Base-by-base conservation (phyloP, 2,888 invertebrate species). In the Acanthosepion esculentum region DNA sequence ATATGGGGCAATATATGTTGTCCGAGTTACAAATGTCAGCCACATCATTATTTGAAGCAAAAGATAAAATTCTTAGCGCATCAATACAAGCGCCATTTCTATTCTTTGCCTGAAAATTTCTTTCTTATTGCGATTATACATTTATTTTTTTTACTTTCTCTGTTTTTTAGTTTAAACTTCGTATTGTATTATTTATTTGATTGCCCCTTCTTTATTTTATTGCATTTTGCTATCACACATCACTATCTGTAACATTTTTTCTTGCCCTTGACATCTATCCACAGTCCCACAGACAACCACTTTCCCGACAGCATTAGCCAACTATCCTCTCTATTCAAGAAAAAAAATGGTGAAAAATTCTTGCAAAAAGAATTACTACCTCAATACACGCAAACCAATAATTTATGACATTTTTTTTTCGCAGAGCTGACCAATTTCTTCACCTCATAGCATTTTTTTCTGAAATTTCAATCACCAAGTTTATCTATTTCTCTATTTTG, bases 181-280 rank as follows among this genome's bases (percentile, higher is more conserved):
- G n/a, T 78, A 78, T 78, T 78, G 78, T 78, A n/a, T 78, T 78
- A n/a, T 78, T 78, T 78, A 78, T 78, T 78, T 78, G 78, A 78
- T 78, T 78, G 78, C 78, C 78, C 78, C 64, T 15, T 78, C 15
- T 78, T 78, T 78, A 33, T 78, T 78, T 78, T n/a, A 78, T n/a
- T 78, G 78, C n/a, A 12, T 78, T 78, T 15, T 18, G 33, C 78
- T 78, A 78, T 78, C 78, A 78, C n/a, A 78, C 78, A 78, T n/a
- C 33, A 33, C 78, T 78, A 78, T 78, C 78, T 78, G n/a, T 78
- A 78, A 33, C 33, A 78, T 78, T 78, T 78, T 78, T 33, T 33
- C n/a, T n/a, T 18, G 33, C 78, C n/a, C 78, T 78, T 78, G n/a
- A 33, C 78, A 33, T n/a, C 78, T 78, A n/a, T 33, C 23, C 5